Base-by-base conservation (phyloP, 2,797 vertebrate species). In the Yasuhikotakia modesta region DNA sequence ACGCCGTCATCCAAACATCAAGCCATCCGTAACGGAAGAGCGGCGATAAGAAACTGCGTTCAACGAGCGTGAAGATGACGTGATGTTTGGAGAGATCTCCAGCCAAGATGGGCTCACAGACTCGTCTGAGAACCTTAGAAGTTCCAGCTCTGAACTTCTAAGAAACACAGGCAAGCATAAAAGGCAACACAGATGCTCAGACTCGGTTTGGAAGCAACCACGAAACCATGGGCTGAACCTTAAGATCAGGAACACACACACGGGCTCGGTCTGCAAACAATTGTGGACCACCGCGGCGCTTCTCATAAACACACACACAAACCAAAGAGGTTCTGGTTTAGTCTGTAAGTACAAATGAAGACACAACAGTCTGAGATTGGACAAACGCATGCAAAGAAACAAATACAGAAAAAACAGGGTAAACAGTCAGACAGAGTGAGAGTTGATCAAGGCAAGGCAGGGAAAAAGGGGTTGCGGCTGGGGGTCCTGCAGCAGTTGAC, bases 41-140 rank as follows among this genome's bases (percentile, higher is more conserved):
- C 45, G 60, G 27, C 24, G 46, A 21, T 45, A 12, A 58, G 12
- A 11, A 48, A 61, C 46, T 24, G 30, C 27, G 63, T 60, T 64
- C 27, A 55, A 70, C 53, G 65, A 60, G 24, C 3, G 22, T 68
- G 22, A 82, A 65, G 32, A 14, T 55, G 74, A 80, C 27, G 78
- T 80, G 73, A 79, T 58, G 75, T 14, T 35, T 67, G 76, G 71
- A 69, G 16, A 76, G 39, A 32, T 78, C 66, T 61, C 32, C n/a
- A 32, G 55, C 58, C 76, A 79, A 24, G 45, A 73, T 30, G 30
- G 17, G n/a, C 52, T 69, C 5, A 12, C 58, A 58, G 19, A 71
- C 19, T 45, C 4, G 72, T 8, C 66, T 70, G 35, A 52, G 66
- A 80, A 70, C 19, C 13, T 48, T 60, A 19, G 35, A 72, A 46